Conservation (phyloP, 2,113 vertebrate species). For the Diphyllodes magnificus region DNA sequence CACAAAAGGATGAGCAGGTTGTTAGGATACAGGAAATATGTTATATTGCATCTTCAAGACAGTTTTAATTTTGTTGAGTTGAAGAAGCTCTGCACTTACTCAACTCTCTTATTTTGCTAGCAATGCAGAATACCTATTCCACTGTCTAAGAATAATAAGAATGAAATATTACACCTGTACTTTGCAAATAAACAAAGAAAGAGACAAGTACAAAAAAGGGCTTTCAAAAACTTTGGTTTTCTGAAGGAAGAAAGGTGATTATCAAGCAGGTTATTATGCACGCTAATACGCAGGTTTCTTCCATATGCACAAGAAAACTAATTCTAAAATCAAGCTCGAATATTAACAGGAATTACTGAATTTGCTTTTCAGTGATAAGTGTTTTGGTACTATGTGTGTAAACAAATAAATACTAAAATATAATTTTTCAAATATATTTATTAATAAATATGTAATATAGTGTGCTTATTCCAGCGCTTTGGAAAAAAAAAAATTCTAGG, state of each 20-base stretch:
- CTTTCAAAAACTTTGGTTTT: neutral
- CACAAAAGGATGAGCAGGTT: neutral
- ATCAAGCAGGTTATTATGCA: neutral
- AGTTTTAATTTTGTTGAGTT: neutral
- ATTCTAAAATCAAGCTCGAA: neutral
- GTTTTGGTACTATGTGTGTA: neutral
- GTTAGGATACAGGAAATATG: neutral
- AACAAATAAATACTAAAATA: neutral
- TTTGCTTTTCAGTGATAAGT: neutral
- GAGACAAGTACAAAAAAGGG: neutral
- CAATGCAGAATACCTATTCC: neutral
- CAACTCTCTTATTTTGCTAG: neutral
- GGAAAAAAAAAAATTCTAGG: neutral
- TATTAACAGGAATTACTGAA: neutral
- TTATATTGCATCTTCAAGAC: neutral
- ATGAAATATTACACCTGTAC: neutral
- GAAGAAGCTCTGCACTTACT: neutral
- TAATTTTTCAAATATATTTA: neutral
- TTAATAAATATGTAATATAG: neutral
- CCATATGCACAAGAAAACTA: neutral
- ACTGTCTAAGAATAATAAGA: neutral
- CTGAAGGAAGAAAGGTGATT: neutral
- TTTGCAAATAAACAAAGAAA: neutral
- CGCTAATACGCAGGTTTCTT: neutral
- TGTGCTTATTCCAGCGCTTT: neutral